A percentile compares a stretch with the other conserved stretches of the same genome.
These are phyloP conservation scores for Redunca redunca DNA, from an alignment of 2,113 vertebrate species.

Conservation along the genomic window DNA sequence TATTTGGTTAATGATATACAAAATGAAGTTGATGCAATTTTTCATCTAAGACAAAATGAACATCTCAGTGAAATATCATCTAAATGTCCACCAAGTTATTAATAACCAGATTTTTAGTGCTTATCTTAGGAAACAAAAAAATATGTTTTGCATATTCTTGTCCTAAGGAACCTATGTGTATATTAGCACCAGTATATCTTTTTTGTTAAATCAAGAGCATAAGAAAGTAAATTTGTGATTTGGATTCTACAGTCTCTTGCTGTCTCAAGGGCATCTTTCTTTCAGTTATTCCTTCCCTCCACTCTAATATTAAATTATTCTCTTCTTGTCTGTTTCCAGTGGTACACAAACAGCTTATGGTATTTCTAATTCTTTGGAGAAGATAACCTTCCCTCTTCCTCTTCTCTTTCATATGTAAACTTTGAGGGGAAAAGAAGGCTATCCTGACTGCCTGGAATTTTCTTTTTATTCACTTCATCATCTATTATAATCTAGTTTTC, in stretches of 20 bases:
- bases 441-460: background rate
- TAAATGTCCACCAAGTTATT: background rate
- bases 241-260: background rate
- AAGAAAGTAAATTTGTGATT: background rate
- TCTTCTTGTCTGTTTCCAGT: background rate
- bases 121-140: background rate
- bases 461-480: background rate
- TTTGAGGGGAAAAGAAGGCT: background rate
- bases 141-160: background rate
- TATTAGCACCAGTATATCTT: background rate
- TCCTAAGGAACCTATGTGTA: background rate
- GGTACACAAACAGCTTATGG: background rate
- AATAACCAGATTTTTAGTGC: background rate
- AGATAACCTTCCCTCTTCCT: background rate
- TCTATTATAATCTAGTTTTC: background rate
- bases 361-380: background rate
- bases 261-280: background rate
- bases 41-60: background rate
- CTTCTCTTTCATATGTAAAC: background rate
- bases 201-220: background rate
- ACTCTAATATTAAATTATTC: background rate
- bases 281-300: background rate
- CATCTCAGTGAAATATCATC: background rate
- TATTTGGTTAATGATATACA: background rate
- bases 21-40: background rate